Base-by-base conservation (phyloP, 2,113 vertebrate species). In the Zapus hudsonius region DNA sequence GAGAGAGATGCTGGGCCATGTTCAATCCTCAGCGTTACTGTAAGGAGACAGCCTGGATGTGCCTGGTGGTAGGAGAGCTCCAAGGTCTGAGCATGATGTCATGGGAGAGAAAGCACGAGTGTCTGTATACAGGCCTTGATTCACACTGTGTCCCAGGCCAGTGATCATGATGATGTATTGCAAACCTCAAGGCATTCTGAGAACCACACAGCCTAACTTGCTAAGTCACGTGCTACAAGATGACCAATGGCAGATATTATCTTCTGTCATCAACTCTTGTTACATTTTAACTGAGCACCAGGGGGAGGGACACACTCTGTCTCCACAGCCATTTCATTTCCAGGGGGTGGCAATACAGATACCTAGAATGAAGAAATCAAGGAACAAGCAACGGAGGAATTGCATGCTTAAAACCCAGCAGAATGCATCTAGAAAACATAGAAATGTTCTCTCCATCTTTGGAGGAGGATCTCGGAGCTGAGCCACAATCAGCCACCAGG, bases 1-100 rank as follows among this genome's bases (percentile, higher is more conserved):
- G 7, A 4, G 82, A 29, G 16, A 4, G 8, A 5, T 0, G 7
- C 38, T 44, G 6, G 31, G 5, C 31, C 1, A 0, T 1, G 3
- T 12, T 42, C 59, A 57, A 29, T 75, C 47, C 59, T 25, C 4
- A 4, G 12, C 63, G 17, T 27, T n/a, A n/a, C n/a, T n/a, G n/a
- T n/a, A n/a, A 70, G 33, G 78, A 40, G 66, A 4, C 33, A 12
- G n/a, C 0, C 0, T 3, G 13, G 40, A 29, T 6, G 52, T 36
- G 42, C 11, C 0, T 9, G 47, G 8, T n/a, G 4, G 74, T 31
- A 27, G 36, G 33, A 36, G 10, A 9, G 25, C 7, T 52, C 72
- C 22, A n/a, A 36, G 64, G n/a, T 19, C 73, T 3, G 7, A 42
- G 36, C 7, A 4, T 9, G 38, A 36, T 7, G 25, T 20, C 12